phyloP scores from a whole-genome alignment of 2,797 vertebrate species.

The Urocyon cinereoargenteus region DNA sequence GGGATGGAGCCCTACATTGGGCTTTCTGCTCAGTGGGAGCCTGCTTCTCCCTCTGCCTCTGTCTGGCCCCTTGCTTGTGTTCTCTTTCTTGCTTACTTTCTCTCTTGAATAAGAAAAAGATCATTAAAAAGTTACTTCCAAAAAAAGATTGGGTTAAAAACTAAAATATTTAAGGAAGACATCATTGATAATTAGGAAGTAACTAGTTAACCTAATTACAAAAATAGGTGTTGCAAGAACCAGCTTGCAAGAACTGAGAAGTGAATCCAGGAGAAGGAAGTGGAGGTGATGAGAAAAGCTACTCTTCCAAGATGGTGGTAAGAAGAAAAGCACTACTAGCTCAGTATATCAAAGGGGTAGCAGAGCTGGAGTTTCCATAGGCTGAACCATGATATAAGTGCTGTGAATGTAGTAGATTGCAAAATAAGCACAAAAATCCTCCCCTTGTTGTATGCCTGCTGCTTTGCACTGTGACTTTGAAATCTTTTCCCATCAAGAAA shows the following conservation, averaged over 20 bases:
- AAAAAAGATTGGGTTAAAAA: not conserved
- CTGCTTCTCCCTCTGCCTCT: no score
- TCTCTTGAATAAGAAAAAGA: no score
- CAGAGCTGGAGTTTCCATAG: not conserved
- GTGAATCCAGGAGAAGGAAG: not conserved
- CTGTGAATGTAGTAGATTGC: not conserved
- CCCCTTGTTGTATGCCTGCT: not conserved
- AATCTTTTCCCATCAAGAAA: not conserved
- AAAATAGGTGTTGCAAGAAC: not conserved
- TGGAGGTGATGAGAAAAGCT: not conserved
- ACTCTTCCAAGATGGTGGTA: not conserved
- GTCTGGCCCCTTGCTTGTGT: no score
- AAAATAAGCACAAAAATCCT: not conserved
- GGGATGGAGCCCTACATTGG: no score
- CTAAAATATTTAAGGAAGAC: not conserved
- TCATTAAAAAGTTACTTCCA: not conserved
- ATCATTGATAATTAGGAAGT: not conserved
- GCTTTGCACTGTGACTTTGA: not conserved
- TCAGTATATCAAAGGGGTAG: not conserved
- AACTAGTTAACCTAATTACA: not conserved
- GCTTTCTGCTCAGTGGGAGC: no score
- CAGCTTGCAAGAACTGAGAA: not conserved
- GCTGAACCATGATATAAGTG: rapidly evolving
- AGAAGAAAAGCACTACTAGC: not conserved
- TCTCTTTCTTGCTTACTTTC: no score